Evolutionary conservation across 1,140 invertebrate genomes (phyloP).

Genomic region (Drosophila biarmipes): DNA sequence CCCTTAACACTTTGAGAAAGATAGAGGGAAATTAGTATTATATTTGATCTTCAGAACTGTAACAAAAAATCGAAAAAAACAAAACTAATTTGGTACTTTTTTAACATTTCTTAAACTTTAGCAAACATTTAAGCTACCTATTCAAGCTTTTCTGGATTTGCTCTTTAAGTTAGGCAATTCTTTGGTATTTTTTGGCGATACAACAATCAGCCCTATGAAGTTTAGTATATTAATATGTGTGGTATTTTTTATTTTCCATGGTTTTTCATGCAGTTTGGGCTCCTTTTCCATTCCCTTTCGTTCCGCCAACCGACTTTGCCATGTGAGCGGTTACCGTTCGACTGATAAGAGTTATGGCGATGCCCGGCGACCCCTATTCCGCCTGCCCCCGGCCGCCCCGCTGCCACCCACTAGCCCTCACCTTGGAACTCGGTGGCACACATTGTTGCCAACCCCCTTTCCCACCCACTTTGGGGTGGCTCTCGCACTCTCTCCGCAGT

Average conservation of each 20-base stretch:
- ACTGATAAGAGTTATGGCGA: slow-evolving; percentile 66
- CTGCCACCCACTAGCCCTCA: slow-evolving; percentile 31
- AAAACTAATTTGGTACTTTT: too few relatives aligned
- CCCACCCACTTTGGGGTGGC: slow-evolving; percentile 31
- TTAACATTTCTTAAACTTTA: too few relatives aligned
- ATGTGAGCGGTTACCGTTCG: slow-evolving; percentile 55
- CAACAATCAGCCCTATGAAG: too few relatives aligned
- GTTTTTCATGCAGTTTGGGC: background rate
- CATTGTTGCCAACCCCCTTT: slow-evolving; percentile 31
- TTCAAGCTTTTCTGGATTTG: too few relatives aligned
- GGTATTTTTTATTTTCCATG: background rate
- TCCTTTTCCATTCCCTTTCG: background rate
- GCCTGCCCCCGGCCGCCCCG: background rate
- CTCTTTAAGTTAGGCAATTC: too few relatives aligned
- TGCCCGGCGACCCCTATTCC: slow-evolving; percentile 31
- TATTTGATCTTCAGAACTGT: too few relatives aligned
- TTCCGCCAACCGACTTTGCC: slow-evolving; percentile 43
- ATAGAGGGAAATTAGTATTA: too few relatives aligned
- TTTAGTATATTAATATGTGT: background rate
- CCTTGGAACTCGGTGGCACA: slow-evolving; percentile 57
- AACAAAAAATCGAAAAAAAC: too few relatives aligned
- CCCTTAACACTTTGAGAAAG: too few relatives aligned
- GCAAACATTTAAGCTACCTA: too few relatives aligned
- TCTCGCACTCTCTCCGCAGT: slow-evolving; percentile 10
- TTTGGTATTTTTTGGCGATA: too few relatives aligned